Base-by-base conservation (phyloP, 2,797 vertebrate genomes). In the Cyprinodon diabolis region DNA sequence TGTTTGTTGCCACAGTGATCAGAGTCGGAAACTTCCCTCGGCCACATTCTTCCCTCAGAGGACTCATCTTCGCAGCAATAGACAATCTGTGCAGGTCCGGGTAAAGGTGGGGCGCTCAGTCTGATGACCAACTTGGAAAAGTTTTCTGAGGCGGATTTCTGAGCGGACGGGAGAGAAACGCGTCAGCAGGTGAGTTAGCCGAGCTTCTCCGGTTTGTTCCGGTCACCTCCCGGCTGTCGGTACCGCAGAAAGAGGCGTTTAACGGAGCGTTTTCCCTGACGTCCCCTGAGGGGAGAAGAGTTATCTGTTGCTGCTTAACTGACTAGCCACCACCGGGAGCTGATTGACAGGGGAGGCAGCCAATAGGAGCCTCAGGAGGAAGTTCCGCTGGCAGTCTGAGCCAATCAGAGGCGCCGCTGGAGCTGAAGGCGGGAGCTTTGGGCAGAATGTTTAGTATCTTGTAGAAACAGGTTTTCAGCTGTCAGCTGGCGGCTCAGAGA, bases 71-170 rank as follows among this genome's bases (percentile, higher is more conserved):
- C 4, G 0, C 7, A 0, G 0, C 0, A 0, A 3, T 4, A 74
- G 1, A 77, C 75, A 13, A 81, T 88, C 90, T 90, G 62, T 0
- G 72, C 1, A 0, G 69, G 51, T 85, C 66, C 71, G 71, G 4
- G 71, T 48, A 49, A 75, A 85, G 90, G 89, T 86, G 89, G 83
- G 89, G 89, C 90, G 48, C 72, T 15, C 67, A 57, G 60, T 70
- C 66, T 71, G 45, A 60, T 52, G 81, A 47, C 49, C 49, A 88
- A 88, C 72, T 89, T 68, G 66, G 66, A 30, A 80, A 92, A 90
- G 82, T 86, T 85, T 40, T 21, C 11, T n/a, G 68, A 56, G 54
- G 81, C 63, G 68, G 49, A 45, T 82, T 83, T 51, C 2, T 49
- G 43, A 0, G 66, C 23, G 9, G 47, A 11, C 35, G 9, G 4